Conservation (phyloP, 2,797 vertebrate genomes). For the Anomalospiza imberbis region DNA sequence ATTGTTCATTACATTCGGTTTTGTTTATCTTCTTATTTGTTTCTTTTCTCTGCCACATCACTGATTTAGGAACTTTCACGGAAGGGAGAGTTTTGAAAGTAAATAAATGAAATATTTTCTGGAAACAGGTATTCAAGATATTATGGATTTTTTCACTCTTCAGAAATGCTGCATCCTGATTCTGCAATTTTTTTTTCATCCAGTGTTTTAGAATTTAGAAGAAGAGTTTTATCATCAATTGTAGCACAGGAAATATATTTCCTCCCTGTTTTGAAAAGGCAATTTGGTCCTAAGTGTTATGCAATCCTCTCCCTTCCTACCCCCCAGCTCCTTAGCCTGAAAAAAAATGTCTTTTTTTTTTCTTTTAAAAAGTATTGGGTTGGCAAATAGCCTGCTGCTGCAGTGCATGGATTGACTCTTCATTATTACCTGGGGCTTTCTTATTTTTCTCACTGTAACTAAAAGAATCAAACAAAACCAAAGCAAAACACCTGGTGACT, state of each 20-base stretch:
- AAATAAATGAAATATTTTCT: background rate
- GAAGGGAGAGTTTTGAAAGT: background rate
- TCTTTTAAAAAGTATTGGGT: background rate
- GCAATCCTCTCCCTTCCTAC: fast-evolving
- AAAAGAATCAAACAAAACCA: background rate
- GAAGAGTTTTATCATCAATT: background rate
- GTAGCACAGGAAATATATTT: background rate
- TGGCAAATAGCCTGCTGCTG: background rate
- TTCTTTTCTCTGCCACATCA: background rate
- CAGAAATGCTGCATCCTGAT: background rate
- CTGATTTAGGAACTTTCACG: background rate
- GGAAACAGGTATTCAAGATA: background rate
- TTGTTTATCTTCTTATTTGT: background rate
- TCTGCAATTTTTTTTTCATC: background rate
- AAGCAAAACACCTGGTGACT: background rate
- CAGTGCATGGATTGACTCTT: background rate
- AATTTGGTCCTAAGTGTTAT: background rate
- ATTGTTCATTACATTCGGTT: background rate
- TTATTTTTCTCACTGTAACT: background rate
- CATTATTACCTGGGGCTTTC: background rate
- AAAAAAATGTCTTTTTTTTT: background rate
- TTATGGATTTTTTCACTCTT: background rate
- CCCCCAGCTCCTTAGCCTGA: background rate
- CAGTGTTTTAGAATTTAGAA: background rate
- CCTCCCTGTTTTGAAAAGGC: background rate